A percentile compares a stretch with the other conserved stretches of the same genome.
phyloP scores from a whole-genome alignment of 1,140 invertebrate genomes.

The Phenacoccus solenopsis region DNA sequence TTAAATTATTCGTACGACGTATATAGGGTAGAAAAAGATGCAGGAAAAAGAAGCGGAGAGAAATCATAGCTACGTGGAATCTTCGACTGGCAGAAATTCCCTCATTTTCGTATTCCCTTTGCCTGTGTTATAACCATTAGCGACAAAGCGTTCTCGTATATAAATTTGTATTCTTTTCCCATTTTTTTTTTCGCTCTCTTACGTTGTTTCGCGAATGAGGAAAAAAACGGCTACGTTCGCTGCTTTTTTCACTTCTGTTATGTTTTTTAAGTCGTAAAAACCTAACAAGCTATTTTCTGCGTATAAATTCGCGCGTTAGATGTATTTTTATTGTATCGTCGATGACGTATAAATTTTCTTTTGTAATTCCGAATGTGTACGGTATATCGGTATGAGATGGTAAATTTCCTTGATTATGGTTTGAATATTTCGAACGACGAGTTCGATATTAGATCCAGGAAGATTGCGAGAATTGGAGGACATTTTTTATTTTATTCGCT shows the following conservation, averaged over 20 bases:
- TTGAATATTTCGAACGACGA: too few relatives aligned
- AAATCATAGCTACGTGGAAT: background rate
- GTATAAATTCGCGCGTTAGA: too few relatives aligned
- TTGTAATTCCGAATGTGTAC: too few relatives aligned
- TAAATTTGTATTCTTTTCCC: background rate
- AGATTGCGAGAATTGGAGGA: too few relatives aligned
- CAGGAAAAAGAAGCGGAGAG: background rate
- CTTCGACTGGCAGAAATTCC: background rate
- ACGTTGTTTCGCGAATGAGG: background rate
- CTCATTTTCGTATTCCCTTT: background rate
- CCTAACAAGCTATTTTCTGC: too few relatives aligned
- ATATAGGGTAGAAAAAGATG: too few relatives aligned
- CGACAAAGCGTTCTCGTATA: background rate
- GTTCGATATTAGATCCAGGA: too few relatives aligned
- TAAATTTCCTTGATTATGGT: too few relatives aligned
- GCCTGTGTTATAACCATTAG: conserved; percentile 1
- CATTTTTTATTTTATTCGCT: too few relatives aligned
- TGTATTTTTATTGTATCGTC: too few relatives aligned
- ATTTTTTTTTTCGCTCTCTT: background rate
- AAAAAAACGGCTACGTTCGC: background rate
- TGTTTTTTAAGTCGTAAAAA: too few relatives aligned
- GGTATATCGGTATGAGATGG: too few relatives aligned
- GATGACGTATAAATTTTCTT: background rate
- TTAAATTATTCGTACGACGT: background rate
- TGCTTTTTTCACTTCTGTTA: background rate